Base-by-base conservation (phyloP, 2,888 invertebrate species). In the Reticulitermes lucifugus region DNA sequence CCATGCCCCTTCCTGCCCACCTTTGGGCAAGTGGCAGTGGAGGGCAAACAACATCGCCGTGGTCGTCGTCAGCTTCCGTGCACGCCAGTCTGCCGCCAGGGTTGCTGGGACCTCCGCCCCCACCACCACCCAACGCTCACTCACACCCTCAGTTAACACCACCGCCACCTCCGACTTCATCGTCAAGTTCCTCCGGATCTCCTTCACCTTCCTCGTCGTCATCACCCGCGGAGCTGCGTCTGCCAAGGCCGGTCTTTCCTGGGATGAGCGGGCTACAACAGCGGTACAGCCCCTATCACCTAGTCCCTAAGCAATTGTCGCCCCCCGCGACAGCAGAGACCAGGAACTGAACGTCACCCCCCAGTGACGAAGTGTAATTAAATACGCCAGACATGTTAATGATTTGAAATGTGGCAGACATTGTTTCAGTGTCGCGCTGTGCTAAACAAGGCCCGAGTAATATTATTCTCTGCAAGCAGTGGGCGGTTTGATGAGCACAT, bases 131-230 rank as follows among this genome's bases (percentile, higher is more conserved):
- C 90, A 77, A 82, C 70, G 84, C 85, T 4, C 85, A 86, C 80
- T 70, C 92, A 2, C 86, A 82, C 21, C 80, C 86, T n/a, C 86
- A 85, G 77, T 71, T 89, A 90, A 29, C 90, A 89, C 93, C 92
- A 4, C 92, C 91, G 59, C 91, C 91, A 65, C 90, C 91, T 71
- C 89, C 91, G 41, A 90, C 91, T 12, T 90, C 93, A 1, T 91
- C 94, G 22, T 93, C 94, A 88, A 92, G 92, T 89, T 94, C 94
- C 89, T 93, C 94, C 18, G 94, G 94, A 88, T 94, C 94, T n/a
- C 93, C 94, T 77, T 88, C 88, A 81, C 88, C 89, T 35, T 87
- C 91, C 86, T 88, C 89, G 89, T 91, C 91, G 90, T 91, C 91
- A 87, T 88, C 89, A 89, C 90, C 91, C 90, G 91, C 91, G 75